phyloP scores from a whole-genome alignment of 2,113 vertebrate species.

The Malaclemys terrapin region DNA sequence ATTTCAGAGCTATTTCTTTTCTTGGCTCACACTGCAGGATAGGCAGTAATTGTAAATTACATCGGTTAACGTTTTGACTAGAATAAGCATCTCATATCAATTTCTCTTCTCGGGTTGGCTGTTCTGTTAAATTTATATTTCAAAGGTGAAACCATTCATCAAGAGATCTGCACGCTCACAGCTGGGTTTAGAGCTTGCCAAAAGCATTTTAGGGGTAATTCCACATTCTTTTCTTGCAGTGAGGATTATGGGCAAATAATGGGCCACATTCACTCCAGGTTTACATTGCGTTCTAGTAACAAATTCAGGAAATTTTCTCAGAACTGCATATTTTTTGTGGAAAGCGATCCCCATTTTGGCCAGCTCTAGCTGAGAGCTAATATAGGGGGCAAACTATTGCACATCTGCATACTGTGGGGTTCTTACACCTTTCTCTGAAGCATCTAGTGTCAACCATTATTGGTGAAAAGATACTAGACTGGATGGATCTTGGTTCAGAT shows the following conservation, averaged over 20 bases:
- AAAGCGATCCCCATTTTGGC: background rate
- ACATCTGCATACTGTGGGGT: background rate
- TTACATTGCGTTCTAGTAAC: background rate
- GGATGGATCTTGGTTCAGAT: background rate
- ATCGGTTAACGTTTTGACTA: conserved; percentile 1
- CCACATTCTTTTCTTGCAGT: background rate
- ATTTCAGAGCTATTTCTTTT: background rate
- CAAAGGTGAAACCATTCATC: background rate
- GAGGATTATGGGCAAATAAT: background rate
- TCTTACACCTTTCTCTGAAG: background rate
- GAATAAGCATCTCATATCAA: background rate
- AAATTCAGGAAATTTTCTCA: background rate
- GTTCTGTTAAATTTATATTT: background rate
- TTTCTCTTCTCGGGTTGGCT: background rate
- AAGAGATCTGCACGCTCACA: background rate
- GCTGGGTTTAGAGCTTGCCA: background rate
- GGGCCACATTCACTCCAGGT: rapidly evolving
- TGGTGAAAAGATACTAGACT: background rate
- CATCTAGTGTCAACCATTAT: background rate
- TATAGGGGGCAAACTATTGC: background rate
- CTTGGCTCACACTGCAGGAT: background rate
- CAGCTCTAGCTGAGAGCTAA: background rate
- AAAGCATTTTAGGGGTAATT: background rate
- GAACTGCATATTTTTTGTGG: background rate
- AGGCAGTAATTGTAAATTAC: background rate